phyloP scores from a whole-genome alignment of 2,888 invertebrate species.

The Acronicta psi region DNA sequence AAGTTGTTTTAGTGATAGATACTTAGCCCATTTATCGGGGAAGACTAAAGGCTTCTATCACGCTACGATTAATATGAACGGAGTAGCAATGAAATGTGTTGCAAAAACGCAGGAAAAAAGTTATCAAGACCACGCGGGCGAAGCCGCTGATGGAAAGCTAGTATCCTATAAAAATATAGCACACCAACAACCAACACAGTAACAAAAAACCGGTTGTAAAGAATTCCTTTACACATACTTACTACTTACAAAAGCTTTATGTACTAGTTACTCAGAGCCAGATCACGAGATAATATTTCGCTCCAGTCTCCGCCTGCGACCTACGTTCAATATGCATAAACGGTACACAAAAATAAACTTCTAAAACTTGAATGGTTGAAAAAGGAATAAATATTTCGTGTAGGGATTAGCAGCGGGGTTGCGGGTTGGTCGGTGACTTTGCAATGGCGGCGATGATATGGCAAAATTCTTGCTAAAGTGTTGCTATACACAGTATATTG shows the following conservation, averaged over 20 bases:
- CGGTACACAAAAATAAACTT: slow-evolving; percentile 76
- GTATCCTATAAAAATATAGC: slow-evolving; percentile 18
- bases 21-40: too few relatives aligned
- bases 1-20: too few relatives aligned
- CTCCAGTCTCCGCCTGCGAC: slow-evolving; percentile 48
- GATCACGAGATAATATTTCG: slow-evolving; percentile 49
- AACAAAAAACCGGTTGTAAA: slow-evolving; percentile 30
- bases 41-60: too few relatives aligned
- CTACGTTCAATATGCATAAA: slow-evolving; percentile 72
- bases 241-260: slow-evolving; percentile 23
- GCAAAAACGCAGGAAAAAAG: too few relatives aligned
- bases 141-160: too few relatives aligned
- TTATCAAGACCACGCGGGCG: too few relatives aligned
- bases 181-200: slow-evolving; percentile 11
- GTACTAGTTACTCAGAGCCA: slow-evolving; percentile 26
- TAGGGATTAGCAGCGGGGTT: slow-evolving; percentile 78
- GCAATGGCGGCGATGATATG: slow-evolving; percentile 78
- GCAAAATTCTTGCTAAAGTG: slow-evolving; percentile 58
- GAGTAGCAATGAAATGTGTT: too few relatives aligned
- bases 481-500: slow-evolving; percentile 22
- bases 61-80: too few relatives aligned
- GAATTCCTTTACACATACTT: slow-evolving; percentile 28
- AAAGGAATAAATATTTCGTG: slow-evolving; percentile 70
- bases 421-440: slow-evolving; percentile 73
- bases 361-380: slow-evolving; percentile 68